phyloP scores from a whole-genome alignment of 2,113 vertebrate species.

The Dasyprocta punctata region DNA sequence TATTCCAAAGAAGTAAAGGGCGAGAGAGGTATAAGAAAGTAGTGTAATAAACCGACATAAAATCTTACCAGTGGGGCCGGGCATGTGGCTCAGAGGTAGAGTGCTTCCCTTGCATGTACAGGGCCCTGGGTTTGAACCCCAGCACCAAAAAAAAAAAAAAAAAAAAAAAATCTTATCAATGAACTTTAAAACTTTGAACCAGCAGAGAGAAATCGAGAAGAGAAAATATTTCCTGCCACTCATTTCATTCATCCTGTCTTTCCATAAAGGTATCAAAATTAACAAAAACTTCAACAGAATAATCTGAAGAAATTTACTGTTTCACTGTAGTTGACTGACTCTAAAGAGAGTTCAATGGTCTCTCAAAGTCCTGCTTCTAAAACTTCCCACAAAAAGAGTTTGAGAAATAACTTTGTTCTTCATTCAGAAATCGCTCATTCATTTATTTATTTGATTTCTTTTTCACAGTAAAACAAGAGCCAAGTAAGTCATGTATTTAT shows the following conservation, averaged over 20 bases:
- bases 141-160: too few relatives aligned
- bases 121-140: not conserved
- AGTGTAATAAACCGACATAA: not conserved
- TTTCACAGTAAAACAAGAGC: constrained; percentile 57
- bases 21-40: not conserved
- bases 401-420: not conserved
- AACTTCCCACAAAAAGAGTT: not conserved
- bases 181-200: not conserved
- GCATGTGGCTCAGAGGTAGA: not conserved
- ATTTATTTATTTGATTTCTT: constrained; percentile 37
- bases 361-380: not conserved
- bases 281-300: not conserved
- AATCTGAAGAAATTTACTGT: not conserved
- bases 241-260: not conserved
- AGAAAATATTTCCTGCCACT: not conserved
- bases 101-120: not conserved
- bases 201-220: not conserved
- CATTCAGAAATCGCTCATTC: not conserved
- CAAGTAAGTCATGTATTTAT: constrained; percentile 47
- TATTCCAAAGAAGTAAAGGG: constrained; percentile 4
- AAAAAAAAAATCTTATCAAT: not conserved
- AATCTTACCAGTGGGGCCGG: not conserved
- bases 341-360: not conserved
- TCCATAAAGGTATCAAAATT: not conserved
- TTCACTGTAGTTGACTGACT: not conserved